Evolutionary conservation across 2,113 vertebrate genomes (phyloP), one percentile per base, ranked within the genome.

Genomic region (Scytalopus superciliaris): DNA sequence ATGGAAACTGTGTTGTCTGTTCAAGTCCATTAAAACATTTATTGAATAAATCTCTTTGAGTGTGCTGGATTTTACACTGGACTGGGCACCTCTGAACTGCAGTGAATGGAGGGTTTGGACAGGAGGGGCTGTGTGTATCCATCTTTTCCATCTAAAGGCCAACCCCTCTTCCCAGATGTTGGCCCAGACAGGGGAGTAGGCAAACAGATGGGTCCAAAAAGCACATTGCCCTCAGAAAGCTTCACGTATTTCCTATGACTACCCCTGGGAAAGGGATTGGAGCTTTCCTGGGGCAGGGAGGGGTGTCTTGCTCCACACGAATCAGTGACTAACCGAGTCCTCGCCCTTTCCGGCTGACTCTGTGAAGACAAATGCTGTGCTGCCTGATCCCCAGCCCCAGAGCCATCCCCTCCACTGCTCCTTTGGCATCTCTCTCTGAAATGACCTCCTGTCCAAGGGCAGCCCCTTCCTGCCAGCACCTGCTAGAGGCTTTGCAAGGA

Each of bases 21-120:
- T 93, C n/a, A 35, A 70, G 63, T 84, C 93, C 47, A 90, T 93
- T 86, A 90, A 91, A 95, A 42, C 13, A 1, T 8, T 19, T 52
- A 42, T 64, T 56, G 70, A 66, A 72, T 70, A 95, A 95, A 90
- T 6, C 5, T 21, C 16, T 72, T 24, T 21, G 35, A n/a, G 19
- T 3, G 27, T 47, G n/a, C 27, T 50, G 86, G 17, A 22, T 90
- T 92, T 60, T 60, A 31, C 28, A 6, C 44, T 1, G 5, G 33
- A 1, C 56, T 37, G 52, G 42, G 45, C 0, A 0, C n/a, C 37
- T 57, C 31, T 22, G 57, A 64, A 45, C 2, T 49, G 72, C 31
- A 8, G 49, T 1, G 23, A 47, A 56, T 42, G 30, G 68, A 76
- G 63, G 67, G 2, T 63, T 68, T 63, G 57, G 45, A 12, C 63